These are phyloP conservation scores for Acrocephalus arundinaceus DNA, from an alignment of 2,113 vertebrate species.

Conservation along the genomic window DNA sequence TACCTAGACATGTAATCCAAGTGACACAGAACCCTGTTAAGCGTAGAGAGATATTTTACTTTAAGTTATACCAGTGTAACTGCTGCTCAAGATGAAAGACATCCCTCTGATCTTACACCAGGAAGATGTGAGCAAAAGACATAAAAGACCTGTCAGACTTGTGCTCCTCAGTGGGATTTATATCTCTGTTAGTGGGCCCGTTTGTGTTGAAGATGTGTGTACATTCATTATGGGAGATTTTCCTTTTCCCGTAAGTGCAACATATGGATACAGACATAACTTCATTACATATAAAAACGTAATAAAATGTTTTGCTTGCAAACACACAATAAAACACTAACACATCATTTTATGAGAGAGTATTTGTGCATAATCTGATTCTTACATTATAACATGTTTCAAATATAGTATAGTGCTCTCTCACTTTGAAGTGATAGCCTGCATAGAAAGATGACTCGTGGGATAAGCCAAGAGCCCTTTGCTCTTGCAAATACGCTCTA, in stretches of 20 bases:
- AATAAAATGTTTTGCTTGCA: neutral
- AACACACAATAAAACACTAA: constrained; percentile 3
- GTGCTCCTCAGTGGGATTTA: neutral
- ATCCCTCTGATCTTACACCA: neutral
- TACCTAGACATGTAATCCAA: neutral
- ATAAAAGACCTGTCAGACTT: neutral
- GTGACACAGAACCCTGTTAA: neutral
- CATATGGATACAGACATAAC: neutral
- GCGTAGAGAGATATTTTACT: neutral
- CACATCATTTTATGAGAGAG: constrained; percentile 16
- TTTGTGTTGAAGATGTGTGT: neutral
- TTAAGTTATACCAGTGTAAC: neutral
- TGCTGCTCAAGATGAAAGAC: neutral
- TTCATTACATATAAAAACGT: neutral
- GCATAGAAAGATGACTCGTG: neutral
- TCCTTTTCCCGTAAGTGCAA: neutral
- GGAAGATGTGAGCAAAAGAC: neutral
- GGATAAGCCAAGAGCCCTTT: neutral
- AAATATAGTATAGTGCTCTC: neutral
- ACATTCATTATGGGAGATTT: neutral
- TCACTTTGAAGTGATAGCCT: neutral
- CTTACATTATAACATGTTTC: neutral
- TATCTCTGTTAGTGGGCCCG: neutral
- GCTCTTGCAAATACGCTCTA: neutral
- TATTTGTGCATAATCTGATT: constrained; percentile 19